These are phyloP conservation scores for Pediacus dermestoides DNA, from an alignment of 2,888 invertebrate species.

Conservation along the genomic window DNA sequence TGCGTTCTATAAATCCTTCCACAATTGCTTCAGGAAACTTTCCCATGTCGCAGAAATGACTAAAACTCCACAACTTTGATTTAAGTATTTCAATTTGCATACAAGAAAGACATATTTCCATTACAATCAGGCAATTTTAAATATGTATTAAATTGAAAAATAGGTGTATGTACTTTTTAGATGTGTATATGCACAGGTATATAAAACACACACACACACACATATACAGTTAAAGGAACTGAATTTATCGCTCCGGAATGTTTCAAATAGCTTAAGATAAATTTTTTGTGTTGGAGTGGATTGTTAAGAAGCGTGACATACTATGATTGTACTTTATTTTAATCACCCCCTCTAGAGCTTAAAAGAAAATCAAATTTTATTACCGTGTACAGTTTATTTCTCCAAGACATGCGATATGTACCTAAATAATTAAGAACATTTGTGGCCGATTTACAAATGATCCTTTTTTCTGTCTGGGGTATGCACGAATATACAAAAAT, in stretches of 20 bases:
- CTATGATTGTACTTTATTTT: conserved; percentile 16
- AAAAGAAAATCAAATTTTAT: conserved; percentile 21
- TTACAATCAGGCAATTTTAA: conserved; percentile 18
- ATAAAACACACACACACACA: too few species aligned
- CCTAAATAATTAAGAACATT: conserved; percentile 2
- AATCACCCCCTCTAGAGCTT: conserved; percentile 20
- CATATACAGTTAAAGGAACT: too few species aligned
- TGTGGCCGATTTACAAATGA: too few species aligned
- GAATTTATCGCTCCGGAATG: too few species aligned
- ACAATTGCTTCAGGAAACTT: conserved; percentile 4
- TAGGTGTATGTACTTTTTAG: too few species aligned
- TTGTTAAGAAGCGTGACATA: conserved; percentile 13
- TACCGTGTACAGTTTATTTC: conserved; percentile 16
- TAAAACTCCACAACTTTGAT: conserved; percentile 23
- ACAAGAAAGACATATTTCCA: conserved; percentile 25
- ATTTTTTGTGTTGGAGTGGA: conserved; percentile 1
- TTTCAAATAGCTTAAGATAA: too few species aligned
- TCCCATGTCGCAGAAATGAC: conserved; percentile 24
- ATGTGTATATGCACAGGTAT: too few species aligned
- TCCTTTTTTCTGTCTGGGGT: too few species aligned
- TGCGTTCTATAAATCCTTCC: conserved; percentile 3
- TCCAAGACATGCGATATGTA: conserved; percentile 17
- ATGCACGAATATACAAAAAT: too few species aligned
- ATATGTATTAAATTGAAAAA: too few species aligned
- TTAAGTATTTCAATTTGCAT: conserved; percentile 26